Conservation (phyloP, 2,888 invertebrate genomes). For the Nemotelus pantherinus region DNA sequence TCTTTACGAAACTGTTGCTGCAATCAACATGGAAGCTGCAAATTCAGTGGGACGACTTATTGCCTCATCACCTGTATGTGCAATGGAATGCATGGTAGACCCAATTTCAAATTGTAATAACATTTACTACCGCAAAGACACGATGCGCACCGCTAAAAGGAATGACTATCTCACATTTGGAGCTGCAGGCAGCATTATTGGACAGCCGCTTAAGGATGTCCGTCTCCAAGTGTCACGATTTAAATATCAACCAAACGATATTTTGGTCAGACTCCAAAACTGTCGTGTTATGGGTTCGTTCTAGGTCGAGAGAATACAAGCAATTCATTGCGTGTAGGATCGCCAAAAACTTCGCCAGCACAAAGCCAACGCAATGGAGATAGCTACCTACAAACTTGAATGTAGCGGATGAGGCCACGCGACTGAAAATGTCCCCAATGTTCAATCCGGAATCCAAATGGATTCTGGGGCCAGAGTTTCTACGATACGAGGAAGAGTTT, state of each 20-base stretch:
- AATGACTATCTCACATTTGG: constrained; percentile 47
- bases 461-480: not conserved
- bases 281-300: constrained; percentile 52
- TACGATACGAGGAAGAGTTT: not conserved
- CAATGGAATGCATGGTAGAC: constrained; percentile 23
- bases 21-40: not conserved
- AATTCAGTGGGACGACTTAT: not conserved
- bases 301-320: constrained; percentile 53
- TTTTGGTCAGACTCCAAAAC: constrained; percentile 45
- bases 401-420: constrained; percentile 48
- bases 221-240: constrained; percentile 24
- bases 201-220: constrained; percentile 41
- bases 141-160: constrained; percentile 46
- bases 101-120: constrained; percentile 25
- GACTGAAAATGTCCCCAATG: not conserved
- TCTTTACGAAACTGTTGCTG: not conserved
- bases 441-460: not conserved
- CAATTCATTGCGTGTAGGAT: constrained; percentile 47
- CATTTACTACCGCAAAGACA: constrained; percentile 49
- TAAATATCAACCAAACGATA: constrained; percentile 1
- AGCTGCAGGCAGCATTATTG: constrained; percentile 49
- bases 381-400: constrained; percentile 47
- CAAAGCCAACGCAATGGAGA: constrained; percentile 51
- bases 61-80: not conserved
- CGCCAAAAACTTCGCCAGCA: constrained; percentile 41